Evolutionary conservation across 2,113 vertebrate species (phyloP).

Genomic region (Dromiciops gliroides): DNA sequence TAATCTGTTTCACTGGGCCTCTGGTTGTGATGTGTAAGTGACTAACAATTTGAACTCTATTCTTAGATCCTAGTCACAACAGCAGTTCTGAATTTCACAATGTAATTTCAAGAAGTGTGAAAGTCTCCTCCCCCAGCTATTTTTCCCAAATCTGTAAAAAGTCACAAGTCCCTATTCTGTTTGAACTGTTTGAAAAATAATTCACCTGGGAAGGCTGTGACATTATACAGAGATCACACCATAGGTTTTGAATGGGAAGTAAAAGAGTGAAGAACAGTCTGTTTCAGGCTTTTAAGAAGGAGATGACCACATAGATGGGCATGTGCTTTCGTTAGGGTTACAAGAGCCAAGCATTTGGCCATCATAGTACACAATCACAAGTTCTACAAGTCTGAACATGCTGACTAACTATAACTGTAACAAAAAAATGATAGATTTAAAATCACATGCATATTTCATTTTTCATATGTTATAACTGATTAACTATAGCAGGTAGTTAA

Average conservation of each 20-base stretch:
- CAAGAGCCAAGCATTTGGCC: not conserved
- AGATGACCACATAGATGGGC: not conserved
- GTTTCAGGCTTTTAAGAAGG: not conserved
- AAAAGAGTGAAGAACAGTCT: not conserved
- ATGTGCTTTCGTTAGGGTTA: not conserved
- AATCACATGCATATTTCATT: not conserved
- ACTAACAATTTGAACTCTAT: constrained; percentile 79
- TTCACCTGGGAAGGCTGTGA: constrained; percentile 42
- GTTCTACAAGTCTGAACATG: not conserved
- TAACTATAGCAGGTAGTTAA: not conserved
- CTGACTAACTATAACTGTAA: not conserved
- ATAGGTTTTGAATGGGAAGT: not conserved
- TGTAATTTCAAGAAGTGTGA: constrained; percentile 73
- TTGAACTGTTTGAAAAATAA: constrained; percentile 57
- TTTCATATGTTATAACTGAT: not conserved
- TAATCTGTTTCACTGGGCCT: constrained; percentile 56
- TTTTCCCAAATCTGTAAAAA: constrained; percentile 73
- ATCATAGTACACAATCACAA: not conserved
- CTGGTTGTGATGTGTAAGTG: constrained; percentile 69
- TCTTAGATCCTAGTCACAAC: constrained; percentile 75
- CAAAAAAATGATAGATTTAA: not conserved
- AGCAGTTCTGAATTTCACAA: constrained; percentile 75
- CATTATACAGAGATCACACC: not conserved
- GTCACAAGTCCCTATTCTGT: constrained; percentile 51
- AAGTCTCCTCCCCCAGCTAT: constrained; percentile 38